phyloP scores from a whole-genome alignment of 2,888 invertebrate genomes.

The Monoplex corrugatus region DNA sequence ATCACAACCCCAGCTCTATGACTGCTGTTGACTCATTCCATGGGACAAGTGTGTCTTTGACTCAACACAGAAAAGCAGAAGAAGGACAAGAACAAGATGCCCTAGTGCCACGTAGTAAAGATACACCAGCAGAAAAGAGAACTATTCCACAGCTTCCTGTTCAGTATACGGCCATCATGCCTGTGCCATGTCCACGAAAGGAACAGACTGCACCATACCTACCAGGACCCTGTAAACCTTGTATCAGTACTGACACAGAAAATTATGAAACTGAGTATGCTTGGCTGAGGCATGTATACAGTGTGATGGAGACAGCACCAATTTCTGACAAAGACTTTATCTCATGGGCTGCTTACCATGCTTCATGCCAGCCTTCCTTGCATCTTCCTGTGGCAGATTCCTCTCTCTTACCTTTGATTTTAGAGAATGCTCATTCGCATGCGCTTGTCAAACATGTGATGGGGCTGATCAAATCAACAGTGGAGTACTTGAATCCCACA shows the following conservation, averaged over 20 bases:
- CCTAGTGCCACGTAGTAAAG: not conserved
- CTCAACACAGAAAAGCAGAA: slow-evolving; percentile 45
- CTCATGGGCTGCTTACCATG: not conserved
- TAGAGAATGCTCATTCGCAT: not conserved
- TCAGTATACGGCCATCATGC: not conserved
- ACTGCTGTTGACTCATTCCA: slow-evolving; percentile 53
- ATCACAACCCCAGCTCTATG: slow-evolving; percentile 54
- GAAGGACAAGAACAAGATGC: not conserved
- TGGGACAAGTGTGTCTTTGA: slow-evolving; percentile 54
- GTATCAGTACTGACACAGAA: not conserved
- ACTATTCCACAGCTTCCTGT: not conserved
- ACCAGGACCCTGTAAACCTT: not conserved
- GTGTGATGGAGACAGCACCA: not conserved
- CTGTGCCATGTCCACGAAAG: not conserved
- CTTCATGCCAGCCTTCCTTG: not conserved
- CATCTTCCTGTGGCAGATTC: not conserved
- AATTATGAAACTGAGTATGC: not conserved
- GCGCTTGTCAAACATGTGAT: slow-evolving; percentile 3
- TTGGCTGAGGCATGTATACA: slow-evolving; percentile 8
- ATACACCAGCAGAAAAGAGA: not conserved
- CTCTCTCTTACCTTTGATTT: not conserved
- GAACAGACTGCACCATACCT: not conserved
- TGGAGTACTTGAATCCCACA: not conserved
- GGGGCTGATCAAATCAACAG: not conserved
- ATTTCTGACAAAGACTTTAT: not conserved